Percentiles rank a stretch among this genome's conserved stretches.
Evolutionary conservation across 2,113 vertebrate species (phyloP).

Genomic region (Pantherophis guttatus): DNA sequence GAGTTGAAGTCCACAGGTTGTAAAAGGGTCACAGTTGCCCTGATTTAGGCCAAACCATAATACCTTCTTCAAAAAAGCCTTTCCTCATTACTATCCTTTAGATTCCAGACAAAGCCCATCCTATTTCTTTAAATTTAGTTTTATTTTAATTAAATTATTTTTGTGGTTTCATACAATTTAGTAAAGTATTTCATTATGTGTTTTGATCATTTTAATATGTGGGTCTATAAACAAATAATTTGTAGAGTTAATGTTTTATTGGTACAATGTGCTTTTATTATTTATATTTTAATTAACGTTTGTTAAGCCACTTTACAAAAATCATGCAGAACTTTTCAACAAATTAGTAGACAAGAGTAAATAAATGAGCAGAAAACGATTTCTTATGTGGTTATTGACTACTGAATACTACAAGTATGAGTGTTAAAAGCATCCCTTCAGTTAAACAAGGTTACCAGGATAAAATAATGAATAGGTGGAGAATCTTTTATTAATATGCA

Average conservation of each 20-base stretch:
- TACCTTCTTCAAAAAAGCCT: not conserved
- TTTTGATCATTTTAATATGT: not conserved
- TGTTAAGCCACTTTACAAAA: not conserved
- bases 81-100: not conserved
- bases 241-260: not conserved
- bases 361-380: not conserved
- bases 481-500: not conserved
- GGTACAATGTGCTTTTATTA: not conserved
- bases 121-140: not conserved
- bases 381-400: not conserved
- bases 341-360: not conserved
- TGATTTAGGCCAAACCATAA: not conserved
- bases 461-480: not conserved
- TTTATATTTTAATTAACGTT: not conserved
- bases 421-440: not conserved
- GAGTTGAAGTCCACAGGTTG: too few species aligned
- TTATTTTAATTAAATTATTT: not conserved
- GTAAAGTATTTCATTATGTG: not conserved
- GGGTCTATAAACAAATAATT: not conserved
- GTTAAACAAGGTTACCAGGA: not conserved
- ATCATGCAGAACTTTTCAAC: not conserved
- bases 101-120: not conserved
- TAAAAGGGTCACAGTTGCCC: too few species aligned
- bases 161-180: not conserved
- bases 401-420: not conserved